A percentile compares a stretch with the other conserved stretches of the same genome.
phyloP scores from a whole-genome alignment of 2,888 invertebrate genomes.

The Malacosoma neustria region DNA sequence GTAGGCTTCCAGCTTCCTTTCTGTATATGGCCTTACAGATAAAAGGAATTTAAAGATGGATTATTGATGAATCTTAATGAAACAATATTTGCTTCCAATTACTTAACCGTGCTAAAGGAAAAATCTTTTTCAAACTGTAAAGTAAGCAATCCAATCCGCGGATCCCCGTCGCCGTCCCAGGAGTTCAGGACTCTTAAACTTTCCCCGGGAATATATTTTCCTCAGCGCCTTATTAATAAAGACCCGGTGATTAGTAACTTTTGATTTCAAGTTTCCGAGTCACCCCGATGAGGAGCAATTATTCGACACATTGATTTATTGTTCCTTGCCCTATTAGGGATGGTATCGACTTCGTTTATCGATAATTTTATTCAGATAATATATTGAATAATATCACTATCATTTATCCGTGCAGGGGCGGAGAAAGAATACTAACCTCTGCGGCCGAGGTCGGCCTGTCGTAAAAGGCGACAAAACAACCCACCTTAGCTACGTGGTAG shows the following conservation, averaged over 20 bases:
- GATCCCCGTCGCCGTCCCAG: not conserved
- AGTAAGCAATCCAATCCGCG: not conserved
- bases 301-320: conserved; percentile 73
- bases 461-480: too few species aligned
- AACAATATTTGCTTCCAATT: not conserved
- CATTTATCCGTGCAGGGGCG: too few species aligned
- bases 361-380: not conserved
- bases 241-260: conserved; percentile 65
- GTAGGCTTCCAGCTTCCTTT: too few species aligned
- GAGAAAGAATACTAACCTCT: too few species aligned
- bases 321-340: conserved; percentile 34
- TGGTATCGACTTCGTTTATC: conserved; percentile 22
- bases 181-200: conserved; percentile 13
- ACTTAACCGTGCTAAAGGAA: not conserved
- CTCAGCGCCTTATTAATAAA: conserved; percentile 51
- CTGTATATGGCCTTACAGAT: too few species aligned
- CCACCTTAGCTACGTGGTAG: too few species aligned
- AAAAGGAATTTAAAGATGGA: too few species aligned
- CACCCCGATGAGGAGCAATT: conserved; percentile 58
- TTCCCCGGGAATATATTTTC: conserved; percentile 10
- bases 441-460: too few species aligned
- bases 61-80: too few species aligned
- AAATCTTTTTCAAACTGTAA: not conserved
- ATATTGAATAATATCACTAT: not conserved
- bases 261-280: conserved; percentile 48